Conservation (phyloP, 2,113 vertebrate species). For the Siniperca chuatsi region DNA sequence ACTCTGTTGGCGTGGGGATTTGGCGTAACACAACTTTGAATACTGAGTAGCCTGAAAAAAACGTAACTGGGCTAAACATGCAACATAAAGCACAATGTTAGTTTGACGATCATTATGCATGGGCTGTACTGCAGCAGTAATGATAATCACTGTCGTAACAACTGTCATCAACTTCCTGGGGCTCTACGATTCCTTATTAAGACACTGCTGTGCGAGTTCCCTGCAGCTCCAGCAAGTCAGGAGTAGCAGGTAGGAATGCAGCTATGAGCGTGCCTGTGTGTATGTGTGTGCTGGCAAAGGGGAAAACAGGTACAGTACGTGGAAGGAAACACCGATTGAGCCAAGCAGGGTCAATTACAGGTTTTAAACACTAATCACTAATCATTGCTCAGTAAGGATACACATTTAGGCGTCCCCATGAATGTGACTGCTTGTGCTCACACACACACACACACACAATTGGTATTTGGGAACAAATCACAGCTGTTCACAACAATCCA, state of each 20-base stretch:
- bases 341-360: conserved; percentile 56
- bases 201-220: conserved; percentile 23
- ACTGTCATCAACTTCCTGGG: conserved; percentile 68
- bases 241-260: conserved; percentile 26
- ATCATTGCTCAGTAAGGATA: conserved; percentile 49
- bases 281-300: background rate
- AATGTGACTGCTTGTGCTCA: background rate
- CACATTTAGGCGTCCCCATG: background rate
- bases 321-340: conserved; percentile 31
- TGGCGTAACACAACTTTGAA: conserved; percentile 23
- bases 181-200: conserved; percentile 51
- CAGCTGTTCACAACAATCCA: conserved; percentile 72
- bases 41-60: conserved; percentile 25
- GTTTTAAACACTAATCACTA: conserved; percentile 51
- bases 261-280: conserved; percentile 7
- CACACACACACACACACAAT: background rate
- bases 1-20: conserved; percentile 33
- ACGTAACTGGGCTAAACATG: conserved; percentile 11
- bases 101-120: conserved; percentile 39
- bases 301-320: conserved; percentile 29
- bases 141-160: conserved; percentile 66
- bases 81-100: conserved; percentile 48
- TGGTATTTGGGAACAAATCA: conserved; percentile 31
- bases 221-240: conserved; percentile 39
- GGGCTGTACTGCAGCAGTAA: conserved; percentile 47